Conservation (phyloP, 2,888 invertebrate species). For the Pseudococcus viburni region DNA sequence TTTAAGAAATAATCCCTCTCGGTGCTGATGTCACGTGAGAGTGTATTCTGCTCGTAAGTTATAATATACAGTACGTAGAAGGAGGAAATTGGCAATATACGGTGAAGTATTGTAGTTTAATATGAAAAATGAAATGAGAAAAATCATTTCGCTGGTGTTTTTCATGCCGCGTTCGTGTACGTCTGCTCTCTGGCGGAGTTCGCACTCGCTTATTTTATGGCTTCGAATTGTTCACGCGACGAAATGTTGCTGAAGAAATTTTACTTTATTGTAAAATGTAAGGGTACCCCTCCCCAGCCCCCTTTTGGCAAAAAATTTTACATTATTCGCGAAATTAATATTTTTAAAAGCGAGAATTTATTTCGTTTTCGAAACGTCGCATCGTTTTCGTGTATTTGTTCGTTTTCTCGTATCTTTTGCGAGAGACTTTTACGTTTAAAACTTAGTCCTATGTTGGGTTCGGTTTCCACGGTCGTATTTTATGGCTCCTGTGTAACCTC, state of each 20-base stretch:
- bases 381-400: neutral
- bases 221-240: conserved; percentile 9
- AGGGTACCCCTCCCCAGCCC: neutral
- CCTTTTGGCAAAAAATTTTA: neutral
- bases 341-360: neutral
- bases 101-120: conserved; percentile 20
- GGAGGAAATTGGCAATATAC: conserved; percentile 36
- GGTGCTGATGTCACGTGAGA: conserved; percentile 2
- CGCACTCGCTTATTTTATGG: conserved; percentile 8
- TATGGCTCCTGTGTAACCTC: neutral
- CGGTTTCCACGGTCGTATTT: neutral
- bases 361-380: neutral
- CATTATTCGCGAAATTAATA: conserved; percentile 35
- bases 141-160: conserved; percentile 26
- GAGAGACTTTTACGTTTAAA: neutral
- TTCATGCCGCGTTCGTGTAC: neutral
- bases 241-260: neutral
- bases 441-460: neutral
- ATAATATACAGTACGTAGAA: neutral
- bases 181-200: neutral
- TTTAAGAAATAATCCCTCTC: conserved; percentile 4
- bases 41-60: neutral
- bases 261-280: neutral
- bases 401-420: neutral
- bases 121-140: conserved; percentile 23